Conservation (phyloP, 2,888 invertebrate species). For the Cordilura impudica region DNA sequence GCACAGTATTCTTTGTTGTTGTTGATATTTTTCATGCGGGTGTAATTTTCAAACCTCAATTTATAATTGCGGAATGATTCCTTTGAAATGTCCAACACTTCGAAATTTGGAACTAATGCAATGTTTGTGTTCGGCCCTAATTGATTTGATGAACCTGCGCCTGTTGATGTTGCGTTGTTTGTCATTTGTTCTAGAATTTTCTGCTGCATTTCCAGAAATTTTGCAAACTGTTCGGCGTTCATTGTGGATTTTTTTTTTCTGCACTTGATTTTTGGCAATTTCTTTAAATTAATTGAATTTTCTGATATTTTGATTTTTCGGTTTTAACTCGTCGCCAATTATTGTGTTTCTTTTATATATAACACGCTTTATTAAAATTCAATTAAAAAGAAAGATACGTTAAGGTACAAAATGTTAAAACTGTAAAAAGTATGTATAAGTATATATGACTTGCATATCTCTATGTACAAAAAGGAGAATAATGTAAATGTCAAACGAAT, state of each 20-base stretch:
- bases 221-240: constrained; percentile 17
- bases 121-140: constrained; percentile 7
- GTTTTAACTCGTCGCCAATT: too few species aligned
- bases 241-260: constrained; percentile 1
- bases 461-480: too few species aligned
- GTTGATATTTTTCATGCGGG: constrained; percentile 17
- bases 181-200: constrained; percentile 2
- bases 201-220: constrained; percentile 28
- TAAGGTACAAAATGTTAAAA: too few species aligned
- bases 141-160: not conserved
- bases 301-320: too few species aligned
- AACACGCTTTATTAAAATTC: too few species aligned
- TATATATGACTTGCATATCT: too few species aligned
- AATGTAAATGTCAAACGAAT: too few species aligned
- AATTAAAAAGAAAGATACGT: too few species aligned
- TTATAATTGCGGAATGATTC: constrained; percentile 35
- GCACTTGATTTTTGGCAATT: too few species aligned
- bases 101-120: constrained; percentile 32
- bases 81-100: constrained; percentile 21
- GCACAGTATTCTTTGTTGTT: constrained; percentile 21
- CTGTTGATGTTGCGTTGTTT: not conserved
- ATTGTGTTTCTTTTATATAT: too few species aligned
- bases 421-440: too few species aligned
- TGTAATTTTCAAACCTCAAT: constrained; percentile 35
- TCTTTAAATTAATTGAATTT: too few species aligned